Conservation (phyloP, 2,888 invertebrate species). For the Alsophila aescularia region DNA sequence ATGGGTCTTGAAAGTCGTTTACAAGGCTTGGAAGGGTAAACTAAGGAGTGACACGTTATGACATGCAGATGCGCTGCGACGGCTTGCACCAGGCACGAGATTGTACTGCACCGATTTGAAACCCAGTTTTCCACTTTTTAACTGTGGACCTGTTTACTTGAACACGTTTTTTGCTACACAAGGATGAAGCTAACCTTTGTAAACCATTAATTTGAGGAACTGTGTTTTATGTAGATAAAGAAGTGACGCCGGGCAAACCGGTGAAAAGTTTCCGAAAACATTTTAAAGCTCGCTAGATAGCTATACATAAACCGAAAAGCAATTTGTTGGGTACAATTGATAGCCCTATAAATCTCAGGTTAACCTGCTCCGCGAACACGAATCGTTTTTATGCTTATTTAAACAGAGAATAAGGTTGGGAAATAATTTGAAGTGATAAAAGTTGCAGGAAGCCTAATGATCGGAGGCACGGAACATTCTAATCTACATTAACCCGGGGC, state of each 20-base stretch:
- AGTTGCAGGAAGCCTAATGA: constrained; percentile 59
- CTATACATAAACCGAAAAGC: constrained; percentile 41
- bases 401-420: constrained; percentile 49
- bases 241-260: neutral
- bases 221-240: neutral
- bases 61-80: constrained; percentile 27
- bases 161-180: no score
- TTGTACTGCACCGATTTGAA: constrained; percentile 25
- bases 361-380: constrained; percentile 41
- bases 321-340: constrained; percentile 57
- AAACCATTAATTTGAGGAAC: no score
- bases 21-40: constrained; percentile 21
- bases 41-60: constrained; percentile 31
- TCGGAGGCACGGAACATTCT: constrained; percentile 56
- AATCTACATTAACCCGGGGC: constrained; percentile 49
- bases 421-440: constrained; percentile 61
- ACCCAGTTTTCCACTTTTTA: no score
- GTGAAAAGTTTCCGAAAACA: constrained; percentile 11
- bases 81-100: constrained; percentile 36
- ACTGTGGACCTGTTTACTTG: no score
- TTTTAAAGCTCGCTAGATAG: constrained; percentile 28
- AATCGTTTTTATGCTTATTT: constrained; percentile 52
- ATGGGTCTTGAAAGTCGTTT: constrained; percentile 28
- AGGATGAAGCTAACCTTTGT: no score
- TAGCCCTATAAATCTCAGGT: constrained; percentile 58